These are phyloP conservation scores for Nymphalis c-album DNA, from an alignment of 2,888 invertebrate genomes.

Conservation along the genomic window DNA sequence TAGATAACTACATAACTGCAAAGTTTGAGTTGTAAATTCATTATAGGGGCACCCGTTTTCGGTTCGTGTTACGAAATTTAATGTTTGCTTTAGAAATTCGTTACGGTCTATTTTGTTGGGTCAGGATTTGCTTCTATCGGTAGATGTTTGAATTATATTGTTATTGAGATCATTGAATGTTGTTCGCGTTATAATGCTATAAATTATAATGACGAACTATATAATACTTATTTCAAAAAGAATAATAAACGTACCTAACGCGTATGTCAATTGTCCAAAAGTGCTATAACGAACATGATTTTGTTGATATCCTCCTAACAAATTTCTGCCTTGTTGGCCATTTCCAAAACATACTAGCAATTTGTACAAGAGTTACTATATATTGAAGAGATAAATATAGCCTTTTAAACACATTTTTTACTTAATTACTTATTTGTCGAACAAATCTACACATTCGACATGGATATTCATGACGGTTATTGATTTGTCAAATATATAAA, in stretches of 20 bases:
- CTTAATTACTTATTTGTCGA: neutral
- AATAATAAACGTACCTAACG: too few relatives aligned
- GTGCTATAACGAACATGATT: too few relatives aligned
- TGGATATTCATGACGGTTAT: neutral
- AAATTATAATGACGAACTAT: constrained; percentile 25
- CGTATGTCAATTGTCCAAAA: too few relatives aligned
- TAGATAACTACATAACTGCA: constrained; percentile 8
- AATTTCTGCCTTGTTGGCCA: too few relatives aligned
- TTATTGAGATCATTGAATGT: constrained; percentile 32
- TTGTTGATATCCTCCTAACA: too few relatives aligned
- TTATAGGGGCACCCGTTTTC: constrained; percentile 67
- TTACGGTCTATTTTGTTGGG: constrained; percentile 69
- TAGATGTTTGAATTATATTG: constrained; percentile 29
- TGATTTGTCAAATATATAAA: neutral
- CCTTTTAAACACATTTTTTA: too few relatives aligned
- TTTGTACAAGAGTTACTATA: too few relatives aligned
- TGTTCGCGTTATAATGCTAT: constrained; percentile 34
- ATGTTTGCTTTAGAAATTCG: constrained; percentile 81
- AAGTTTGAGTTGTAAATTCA: constrained; percentile 22
- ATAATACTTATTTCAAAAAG: neutral
- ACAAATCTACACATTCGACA: neutral
- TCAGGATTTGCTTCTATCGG: constrained; percentile 41
- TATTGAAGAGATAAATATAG: too few relatives aligned
- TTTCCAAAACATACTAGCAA: too few relatives aligned
- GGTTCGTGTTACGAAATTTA: constrained; percentile 68